These are phyloP conservation scores for Pipistrellus pipistrellus DNA, from an alignment of 2,797 vertebrate genomes.

Conservation along the genomic window DNA sequence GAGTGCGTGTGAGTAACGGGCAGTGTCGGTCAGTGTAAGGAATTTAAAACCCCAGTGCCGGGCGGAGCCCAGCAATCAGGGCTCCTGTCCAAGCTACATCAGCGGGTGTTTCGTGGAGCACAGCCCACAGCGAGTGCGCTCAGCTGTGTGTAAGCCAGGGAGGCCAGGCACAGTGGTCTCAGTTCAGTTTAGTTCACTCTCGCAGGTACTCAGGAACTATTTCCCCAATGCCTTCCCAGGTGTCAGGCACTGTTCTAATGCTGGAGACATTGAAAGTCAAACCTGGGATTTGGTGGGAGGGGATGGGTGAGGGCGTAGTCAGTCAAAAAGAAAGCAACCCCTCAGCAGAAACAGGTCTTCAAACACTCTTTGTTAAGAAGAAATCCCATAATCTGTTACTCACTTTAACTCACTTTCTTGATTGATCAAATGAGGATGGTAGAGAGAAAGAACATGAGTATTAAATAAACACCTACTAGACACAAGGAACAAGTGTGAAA, in stretches of 20 bases:
- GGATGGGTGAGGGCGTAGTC: not conserved
- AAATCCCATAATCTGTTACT: not conserved
- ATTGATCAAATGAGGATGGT: not conserved
- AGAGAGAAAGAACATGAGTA: not conserved
- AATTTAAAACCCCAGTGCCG: not conserved
- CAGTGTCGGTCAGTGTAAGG: not conserved
- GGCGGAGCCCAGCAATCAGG: not conserved
- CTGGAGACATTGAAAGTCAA: not conserved
- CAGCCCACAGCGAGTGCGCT: rapidly evolving
- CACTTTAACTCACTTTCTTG: not conserved
- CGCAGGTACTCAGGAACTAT: not conserved
- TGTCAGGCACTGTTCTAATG: not conserved
- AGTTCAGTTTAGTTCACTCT: not conserved
- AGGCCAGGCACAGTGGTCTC: not conserved
- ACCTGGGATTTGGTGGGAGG: not conserved
- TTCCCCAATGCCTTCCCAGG: not conserved
- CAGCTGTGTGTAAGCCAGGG: not conserved
- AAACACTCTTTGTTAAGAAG: not conserved
- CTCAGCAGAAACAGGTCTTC: not conserved
- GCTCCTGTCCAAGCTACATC: not conserved
- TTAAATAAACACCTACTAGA: not conserved
- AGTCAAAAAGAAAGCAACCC: not conserved
- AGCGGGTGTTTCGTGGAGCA: rapidly evolving
- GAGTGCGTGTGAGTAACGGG: not conserved
- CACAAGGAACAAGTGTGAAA: not conserved